Evolutionary conservation across 2,113 vertebrate species (phyloP).

Genomic region (Murina feae): DNA sequence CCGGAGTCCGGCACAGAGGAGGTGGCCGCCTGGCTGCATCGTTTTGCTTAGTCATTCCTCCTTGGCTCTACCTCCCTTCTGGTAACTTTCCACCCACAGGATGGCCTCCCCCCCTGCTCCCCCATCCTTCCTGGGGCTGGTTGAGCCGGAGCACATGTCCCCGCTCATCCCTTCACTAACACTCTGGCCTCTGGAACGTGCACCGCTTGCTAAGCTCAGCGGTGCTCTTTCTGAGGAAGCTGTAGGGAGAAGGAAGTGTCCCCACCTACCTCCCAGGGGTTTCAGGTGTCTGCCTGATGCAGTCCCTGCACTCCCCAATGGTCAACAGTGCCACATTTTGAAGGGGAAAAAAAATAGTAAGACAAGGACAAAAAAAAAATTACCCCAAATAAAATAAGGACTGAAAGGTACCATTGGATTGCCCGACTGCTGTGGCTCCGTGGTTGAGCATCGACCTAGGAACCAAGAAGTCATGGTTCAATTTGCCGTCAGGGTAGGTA

Average conservation of each 20-base stretch:
- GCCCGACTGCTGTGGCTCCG: too few species aligned
- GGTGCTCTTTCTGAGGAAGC: not conserved
- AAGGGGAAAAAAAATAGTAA: not conserved
- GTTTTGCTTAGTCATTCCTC: not conserved
- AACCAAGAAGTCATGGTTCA: too few species aligned
- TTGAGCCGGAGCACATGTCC: not conserved
- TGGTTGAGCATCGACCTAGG: too few species aligned
- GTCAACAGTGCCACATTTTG: not conserved
- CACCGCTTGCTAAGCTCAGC: not conserved
- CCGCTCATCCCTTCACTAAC: not conserved
- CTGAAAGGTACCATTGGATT: not conserved
- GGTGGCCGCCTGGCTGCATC: not conserved
- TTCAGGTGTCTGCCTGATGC: not conserved
- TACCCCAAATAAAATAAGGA: not conserved
- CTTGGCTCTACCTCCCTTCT: conserved; percentile 29
- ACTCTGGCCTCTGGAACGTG: not conserved
- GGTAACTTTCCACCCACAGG: conserved; percentile 14
- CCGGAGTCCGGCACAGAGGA: not conserved
- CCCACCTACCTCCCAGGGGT: not conserved
- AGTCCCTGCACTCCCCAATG: not conserved
- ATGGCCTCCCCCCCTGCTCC: not conserved
- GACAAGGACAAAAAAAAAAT: not conserved
- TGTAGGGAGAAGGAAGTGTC: not conserved
- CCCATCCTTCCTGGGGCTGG: not conserved
- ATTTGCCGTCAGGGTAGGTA: too few species aligned